A percentile compares a stretch with the other conserved stretches of the same genome.
phyloP scores from a whole-genome alignment of 2,113 vertebrate species.

The Epinephelus cyanopodus region DNA sequence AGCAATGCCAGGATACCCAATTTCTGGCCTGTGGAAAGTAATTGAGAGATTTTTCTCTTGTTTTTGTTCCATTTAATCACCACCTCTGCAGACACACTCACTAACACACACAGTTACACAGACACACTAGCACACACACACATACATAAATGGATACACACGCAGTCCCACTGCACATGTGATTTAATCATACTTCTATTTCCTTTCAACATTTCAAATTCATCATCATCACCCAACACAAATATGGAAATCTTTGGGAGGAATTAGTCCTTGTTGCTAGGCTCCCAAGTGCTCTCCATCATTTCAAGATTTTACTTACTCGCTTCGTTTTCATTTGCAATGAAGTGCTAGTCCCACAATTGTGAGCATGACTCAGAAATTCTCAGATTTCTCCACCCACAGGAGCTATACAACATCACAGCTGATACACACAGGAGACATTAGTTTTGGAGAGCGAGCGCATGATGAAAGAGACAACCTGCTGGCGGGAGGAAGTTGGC shows the following conservation, averaged over 20 bases:
- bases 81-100: background rate
- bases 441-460: slow-evolving; percentile 29
- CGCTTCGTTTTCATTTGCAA: slow-evolving; percentile 47
- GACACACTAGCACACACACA: background rate
- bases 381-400: slow-evolving; percentile 19
- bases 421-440: slow-evolving; percentile 36
- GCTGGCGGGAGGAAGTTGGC: slow-evolving; percentile 74
- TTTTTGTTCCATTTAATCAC: slow-evolving; percentile 32
- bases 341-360: slow-evolving; percentile 27
- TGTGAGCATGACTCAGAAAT: slow-evolving; percentile 10
- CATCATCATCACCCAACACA: slow-evolving; percentile 1
- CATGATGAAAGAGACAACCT: slow-evolving; percentile 61
- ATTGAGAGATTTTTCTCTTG: slow-evolving; percentile 29
- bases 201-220: slow-evolving; percentile 34
- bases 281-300: slow-evolving; percentile 27
- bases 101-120: background rate
- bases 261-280: slow-evolving; percentile 30
- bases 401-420: slow-evolving; percentile 32
- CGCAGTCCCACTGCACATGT: background rate
- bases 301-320: slow-evolving; percentile 17
- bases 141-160: slow-evolving; percentile 1
- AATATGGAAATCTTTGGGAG: slow-evolving; percentile 18
- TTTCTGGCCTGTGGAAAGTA: background rate
- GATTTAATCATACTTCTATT: slow-evolving; percentile 19
- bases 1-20: slow-evolving; percentile 2